A percentile compares a stretch with the other conserved stretches of the same genome.
Conservation (phyloP, 2,888 invertebrate species). For the Myopa tessellatipennis region DNA sequence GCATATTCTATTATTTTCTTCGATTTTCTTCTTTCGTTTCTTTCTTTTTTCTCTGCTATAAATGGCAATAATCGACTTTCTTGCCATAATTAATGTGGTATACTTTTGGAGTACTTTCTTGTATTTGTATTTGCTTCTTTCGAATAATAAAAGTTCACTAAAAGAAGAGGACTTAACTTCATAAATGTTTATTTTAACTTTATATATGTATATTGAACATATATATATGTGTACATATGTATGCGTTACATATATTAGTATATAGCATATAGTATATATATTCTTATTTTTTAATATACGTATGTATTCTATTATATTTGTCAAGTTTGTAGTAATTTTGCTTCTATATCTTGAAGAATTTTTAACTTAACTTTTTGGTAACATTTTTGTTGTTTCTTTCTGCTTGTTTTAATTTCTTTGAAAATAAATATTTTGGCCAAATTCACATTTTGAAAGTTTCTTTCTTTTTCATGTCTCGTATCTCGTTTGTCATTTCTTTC, state of each 20-base stretch:
- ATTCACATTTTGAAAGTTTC: not conserved
- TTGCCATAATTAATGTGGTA: not conserved
- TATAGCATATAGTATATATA: constrained; percentile 3
- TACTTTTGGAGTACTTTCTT: not conserved
- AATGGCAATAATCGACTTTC: not conserved
- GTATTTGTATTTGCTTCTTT: not conserved
- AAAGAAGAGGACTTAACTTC: not conserved
- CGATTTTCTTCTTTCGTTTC: not conserved
- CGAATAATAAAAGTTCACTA: not conserved
- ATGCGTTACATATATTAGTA: not conserved
- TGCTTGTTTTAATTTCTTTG: too few species aligned
- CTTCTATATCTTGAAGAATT: not conserved
- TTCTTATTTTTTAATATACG: not conserved
- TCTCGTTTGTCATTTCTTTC: not conserved
- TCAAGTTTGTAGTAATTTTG: not conserved
- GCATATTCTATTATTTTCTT: not conserved
- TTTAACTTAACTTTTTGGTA: too few species aligned
- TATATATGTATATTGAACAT: constrained; percentile 13
- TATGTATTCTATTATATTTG: not conserved
- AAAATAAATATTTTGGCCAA: not conserved
- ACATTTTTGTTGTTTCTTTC: too few species aligned
- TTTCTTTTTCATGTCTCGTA: not conserved
- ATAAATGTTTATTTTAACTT: not conserved
- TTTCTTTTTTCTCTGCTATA: constrained; percentile 5
- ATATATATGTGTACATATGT: not conserved